Base-by-base conservation (phyloP, 2,888 invertebrate species). In the Dynastes maya region DNA sequence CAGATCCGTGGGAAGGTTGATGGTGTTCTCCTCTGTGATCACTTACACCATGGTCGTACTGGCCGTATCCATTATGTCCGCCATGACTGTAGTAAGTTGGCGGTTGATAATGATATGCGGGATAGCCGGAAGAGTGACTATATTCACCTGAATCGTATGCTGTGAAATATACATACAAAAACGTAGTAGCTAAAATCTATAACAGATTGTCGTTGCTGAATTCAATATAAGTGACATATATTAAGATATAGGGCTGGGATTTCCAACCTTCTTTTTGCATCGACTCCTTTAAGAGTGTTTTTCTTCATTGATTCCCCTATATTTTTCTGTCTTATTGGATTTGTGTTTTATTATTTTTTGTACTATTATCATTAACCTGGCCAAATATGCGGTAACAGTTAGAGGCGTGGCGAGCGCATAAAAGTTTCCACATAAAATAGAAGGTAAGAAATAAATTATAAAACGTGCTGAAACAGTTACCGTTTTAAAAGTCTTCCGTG, bases 141-240 rank as follows among this genome's bases (percentile, higher is more conserved):
- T 79, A 67, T 61, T 58, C 68, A 40, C 53, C 16, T 1, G 70
- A 61, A 45, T 76, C 76, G 37, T 79, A 71, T n/a, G 79, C 67
- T 79, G 32, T 22, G 22, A 6, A 22, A 22, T 45, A 45, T 45
- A 45, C 2, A 9, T 9, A 45, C 2, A 13, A 5, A 53, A 11
- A 51, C 13, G 51, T 51, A 2, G 16, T 53, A 53, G 16, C 13
- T n/a, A 51, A 51, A 13, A 16, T 53, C 0, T 53, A 13, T 16
- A n/a, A 13, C 13, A 16, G 5, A 53, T 53, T 53, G 13, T 13
- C 53, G n/a, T n/a, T 53, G 0, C 5, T 53, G 5, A 16, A 5
- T 53, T 2, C 51, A 51, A 9, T 11, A 51, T 11, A 53, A 22
- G 22, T 22, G 22, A 22, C 0, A 22, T 22, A 22, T 0, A 22